Base-by-base conservation (phyloP, 1,140 invertebrate genomes). In the Drosophila saltans region DNA sequence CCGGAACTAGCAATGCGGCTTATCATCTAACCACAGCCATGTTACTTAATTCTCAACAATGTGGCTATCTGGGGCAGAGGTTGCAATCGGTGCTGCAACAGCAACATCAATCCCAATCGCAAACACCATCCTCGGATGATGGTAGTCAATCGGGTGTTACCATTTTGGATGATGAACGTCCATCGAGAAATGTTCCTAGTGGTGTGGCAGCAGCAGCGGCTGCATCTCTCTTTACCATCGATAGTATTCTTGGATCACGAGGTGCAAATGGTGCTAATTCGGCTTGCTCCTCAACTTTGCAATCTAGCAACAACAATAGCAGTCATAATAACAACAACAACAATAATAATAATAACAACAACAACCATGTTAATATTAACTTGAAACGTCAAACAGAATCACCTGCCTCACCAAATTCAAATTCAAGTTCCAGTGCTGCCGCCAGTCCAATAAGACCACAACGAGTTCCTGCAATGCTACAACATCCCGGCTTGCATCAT, bases 171-270 rank as follows among this genome's bases (percentile, higher is more conserved):
- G 90, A 91, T 24, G 90, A 91, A 8, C 74, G 85, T 93, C 43
- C 93, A 92, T 66, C 92, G 90, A 43, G 93, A 72, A 81, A 76
- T 93, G 85, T 91, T 26, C 60, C 76, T 36, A 68, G 40, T 21
- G 40, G 74, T 10, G 79, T 94, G 40, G 91, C 94, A 36, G 91
- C 94, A 43, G 93, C 93, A 11, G 93, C 93, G 8, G 93, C 95
- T 2, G 93, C 95, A 56, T 96, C 95, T 36, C 93, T 96, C 39
- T 97, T 97, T 88, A 97, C 96, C 72, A 97, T 97, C 76, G 96
- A 97, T 92, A 96, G 96, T 92, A 96, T 97, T 66, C 92, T 97
- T 81, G 96, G 90, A 5, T 91, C 91, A 9, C 69, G 88, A 28
- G 78, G 72, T 21, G 79, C 60, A 0, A 72, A 68, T 7, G 70